Conservation (phyloP, 1,140 invertebrate genomes). For the Euwallacea fornicatus region DNA sequence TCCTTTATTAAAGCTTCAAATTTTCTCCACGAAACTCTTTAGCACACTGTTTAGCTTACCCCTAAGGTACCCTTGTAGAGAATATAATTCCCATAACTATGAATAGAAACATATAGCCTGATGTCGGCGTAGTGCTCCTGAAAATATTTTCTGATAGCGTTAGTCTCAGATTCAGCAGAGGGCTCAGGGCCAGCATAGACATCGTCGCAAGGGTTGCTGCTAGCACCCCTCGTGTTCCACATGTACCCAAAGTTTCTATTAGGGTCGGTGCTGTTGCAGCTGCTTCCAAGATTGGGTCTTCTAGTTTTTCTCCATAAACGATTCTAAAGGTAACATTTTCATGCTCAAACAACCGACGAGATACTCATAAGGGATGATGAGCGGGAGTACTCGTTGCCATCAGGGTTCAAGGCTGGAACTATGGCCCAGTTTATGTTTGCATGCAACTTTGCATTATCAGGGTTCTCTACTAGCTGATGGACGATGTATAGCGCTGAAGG, state of each 20-base stretch:
- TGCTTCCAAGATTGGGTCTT: constrained; percentile 43
- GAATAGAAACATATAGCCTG: constrained; percentile 69
- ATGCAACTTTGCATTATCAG: constrained; percentile 50
- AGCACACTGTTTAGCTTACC: constrained; percentile 52
- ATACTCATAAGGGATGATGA: constrained; percentile 39
- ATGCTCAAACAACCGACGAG: constrained; percentile 53
- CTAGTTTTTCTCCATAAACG: constrained; percentile 70
- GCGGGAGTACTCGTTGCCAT: constrained; percentile 71
- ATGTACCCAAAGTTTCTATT: constrained; percentile 72
- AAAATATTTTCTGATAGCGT: constrained; percentile 60
- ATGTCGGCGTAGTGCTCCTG: constrained; percentile 53
- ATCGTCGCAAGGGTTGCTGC: constrained; percentile 64
- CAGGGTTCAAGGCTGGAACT: constrained; percentile 70
- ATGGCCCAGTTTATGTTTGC: constrained; percentile 67
- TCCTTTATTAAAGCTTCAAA: not conserved
- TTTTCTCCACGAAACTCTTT: not conserved
- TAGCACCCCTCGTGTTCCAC: constrained; percentile 66
- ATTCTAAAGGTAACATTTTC: constrained; percentile 63
- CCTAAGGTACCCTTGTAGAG: constrained; percentile 81
- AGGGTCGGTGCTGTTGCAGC: constrained; percentile 63
- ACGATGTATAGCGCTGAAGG: constrained; percentile 66
- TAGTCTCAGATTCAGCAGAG: constrained; percentile 75
- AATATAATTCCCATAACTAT: constrained; percentile 68
- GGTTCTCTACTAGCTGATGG: constrained; percentile 59
- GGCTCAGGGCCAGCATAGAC: constrained; percentile 68